Base-by-base conservation (phyloP, 1,140 invertebrate species). In the Drosophila insularis region DNA sequence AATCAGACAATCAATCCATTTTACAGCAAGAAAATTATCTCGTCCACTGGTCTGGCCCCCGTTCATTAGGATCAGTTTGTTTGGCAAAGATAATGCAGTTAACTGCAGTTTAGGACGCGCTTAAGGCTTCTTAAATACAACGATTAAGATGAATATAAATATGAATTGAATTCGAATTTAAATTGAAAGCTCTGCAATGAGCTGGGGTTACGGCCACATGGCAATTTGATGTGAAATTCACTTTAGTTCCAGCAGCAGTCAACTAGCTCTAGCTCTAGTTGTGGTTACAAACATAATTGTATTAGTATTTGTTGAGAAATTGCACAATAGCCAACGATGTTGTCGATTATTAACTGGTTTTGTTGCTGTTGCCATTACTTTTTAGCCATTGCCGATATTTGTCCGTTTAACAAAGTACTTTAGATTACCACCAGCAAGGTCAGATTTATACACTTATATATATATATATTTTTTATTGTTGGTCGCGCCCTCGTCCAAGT, bases 1-100 rank as follows among this genome's bases (percentile, higher is more conserved):
- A 74, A 78, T 80, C 71, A 56, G 60, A 60, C 39, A 80, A 77
- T 74, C 71, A 61, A 80, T 68, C 63, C 54, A 69, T 55, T 53
- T 76, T 66, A 23, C 37, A 55, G 46, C 35, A 35, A 5, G 10
- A 13, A 68, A 72, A 78, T 73, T 76, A 69, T 65, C 65, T 66
- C 63, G 69, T 72, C 59, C 32, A 40, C 65, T 59, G 70, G 66
- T 67, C 69, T 50, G 8, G 76, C 63, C 62, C 0, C 27, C 66
- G 60, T 66, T 79, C 70, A 66, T 79, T 77, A 73, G 74, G 61
- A 62, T 63, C 37, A 72, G 65, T 79, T 71, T 79, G 65, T 69
- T 69, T 73, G 54, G 66, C 56, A 72, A 68, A 71, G 60, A 50
- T 53, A 64, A n/a, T 43, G 39, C 37, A 32, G n/a, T 10, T 40